These are phyloP conservation scores for Rhinichthys klamathensis DNA, from an alignment of 2,113 vertebrate genomes.

Conservation along the genomic window DNA sequence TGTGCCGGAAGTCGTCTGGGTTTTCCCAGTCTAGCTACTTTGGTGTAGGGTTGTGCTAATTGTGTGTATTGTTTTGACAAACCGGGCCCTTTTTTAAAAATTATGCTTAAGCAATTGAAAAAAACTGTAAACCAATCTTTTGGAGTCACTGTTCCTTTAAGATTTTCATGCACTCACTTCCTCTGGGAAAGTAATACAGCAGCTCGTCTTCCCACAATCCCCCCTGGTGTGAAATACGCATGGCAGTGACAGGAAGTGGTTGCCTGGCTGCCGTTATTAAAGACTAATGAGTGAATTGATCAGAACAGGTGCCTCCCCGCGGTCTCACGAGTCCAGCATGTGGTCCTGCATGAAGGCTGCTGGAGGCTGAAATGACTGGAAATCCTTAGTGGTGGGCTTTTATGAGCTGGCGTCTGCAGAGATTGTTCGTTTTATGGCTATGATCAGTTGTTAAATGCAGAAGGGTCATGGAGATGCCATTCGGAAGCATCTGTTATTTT, in stretches of 20 bases:
- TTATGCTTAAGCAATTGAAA: too few relatives aligned
- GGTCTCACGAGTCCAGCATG: slow-evolving; percentile 31
- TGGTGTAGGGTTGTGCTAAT: too few relatives aligned
- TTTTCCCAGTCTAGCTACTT: too few relatives aligned
- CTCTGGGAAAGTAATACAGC: slow-evolving; percentile 34
- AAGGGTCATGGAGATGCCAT: neutral
- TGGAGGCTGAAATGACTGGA: slow-evolving; percentile 54
- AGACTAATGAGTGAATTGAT: slow-evolving; percentile 50
- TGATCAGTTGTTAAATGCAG: slow-evolving; percentile 15
- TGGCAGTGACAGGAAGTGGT: slow-evolving; percentile 51
- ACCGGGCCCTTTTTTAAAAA: too few relatives aligned
- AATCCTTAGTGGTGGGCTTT: slow-evolving; percentile 53
- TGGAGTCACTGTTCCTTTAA: slow-evolving; percentile 6
- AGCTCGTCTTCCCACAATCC: slow-evolving; percentile 45
- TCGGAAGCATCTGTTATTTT: slow-evolving; percentile 1
- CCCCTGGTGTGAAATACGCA: slow-evolving; percentile 31
- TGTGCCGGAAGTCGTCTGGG: too few relatives aligned
- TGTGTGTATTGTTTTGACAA: too few relatives aligned
- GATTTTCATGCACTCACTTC: slow-evolving; percentile 2
- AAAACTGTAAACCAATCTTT: neutral
- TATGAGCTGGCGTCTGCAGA: slow-evolving; percentile 46
- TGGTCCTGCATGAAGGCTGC: slow-evolving; percentile 48
- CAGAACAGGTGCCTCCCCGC: slow-evolving; percentile 47
- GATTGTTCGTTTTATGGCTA: slow-evolving; percentile 14
- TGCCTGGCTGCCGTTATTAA: slow-evolving; percentile 50